These are phyloP conservation scores for Picathartes gymnocephalus DNA, from an alignment of 2,113 vertebrate genomes.

Conservation along the genomic window DNA sequence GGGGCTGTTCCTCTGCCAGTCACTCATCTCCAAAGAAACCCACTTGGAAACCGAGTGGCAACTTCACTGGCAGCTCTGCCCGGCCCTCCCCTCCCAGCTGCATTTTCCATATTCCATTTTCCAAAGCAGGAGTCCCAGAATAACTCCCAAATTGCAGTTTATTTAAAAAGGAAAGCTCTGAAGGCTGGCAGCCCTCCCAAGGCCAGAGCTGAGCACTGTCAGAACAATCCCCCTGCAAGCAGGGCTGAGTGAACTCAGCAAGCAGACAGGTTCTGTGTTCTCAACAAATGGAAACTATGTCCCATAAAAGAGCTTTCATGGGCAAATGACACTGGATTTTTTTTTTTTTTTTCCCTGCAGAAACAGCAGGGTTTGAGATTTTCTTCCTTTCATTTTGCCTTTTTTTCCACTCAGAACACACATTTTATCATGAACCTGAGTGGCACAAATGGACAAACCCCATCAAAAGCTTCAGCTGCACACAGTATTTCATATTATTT, in stretches of 20 bases:
- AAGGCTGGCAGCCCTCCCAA: neutral
- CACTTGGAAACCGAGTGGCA: neutral
- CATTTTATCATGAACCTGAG: conserved; percentile 8
- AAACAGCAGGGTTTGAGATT: conserved; percentile 1
- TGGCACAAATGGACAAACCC: neutral
- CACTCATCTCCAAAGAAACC: neutral
- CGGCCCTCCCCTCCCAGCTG: neutral
- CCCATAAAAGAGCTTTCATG: conserved; percentile 18
- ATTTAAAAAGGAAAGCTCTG: neutral
- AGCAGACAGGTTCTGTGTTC: conserved; percentile 32
- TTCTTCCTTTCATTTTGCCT: neutral
- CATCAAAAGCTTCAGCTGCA: neutral
- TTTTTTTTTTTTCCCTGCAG: neutral
- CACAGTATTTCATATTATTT: neutral
- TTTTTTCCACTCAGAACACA: conserved; percentile 12
- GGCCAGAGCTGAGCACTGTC: neutral
- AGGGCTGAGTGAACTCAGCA: neutral
- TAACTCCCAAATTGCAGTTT: neutral
- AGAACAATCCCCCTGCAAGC: conserved; percentile 23
- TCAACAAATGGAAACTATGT: conserved; percentile 39
- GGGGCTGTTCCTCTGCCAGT: neutral
- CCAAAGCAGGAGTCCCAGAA: neutral
- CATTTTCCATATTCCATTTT: neutral
- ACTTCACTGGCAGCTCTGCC: neutral
- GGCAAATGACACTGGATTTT: neutral